Evolutionary conservation across 2,113 vertebrate species (phyloP).

Genomic region (Ellobius talpinus): DNA sequence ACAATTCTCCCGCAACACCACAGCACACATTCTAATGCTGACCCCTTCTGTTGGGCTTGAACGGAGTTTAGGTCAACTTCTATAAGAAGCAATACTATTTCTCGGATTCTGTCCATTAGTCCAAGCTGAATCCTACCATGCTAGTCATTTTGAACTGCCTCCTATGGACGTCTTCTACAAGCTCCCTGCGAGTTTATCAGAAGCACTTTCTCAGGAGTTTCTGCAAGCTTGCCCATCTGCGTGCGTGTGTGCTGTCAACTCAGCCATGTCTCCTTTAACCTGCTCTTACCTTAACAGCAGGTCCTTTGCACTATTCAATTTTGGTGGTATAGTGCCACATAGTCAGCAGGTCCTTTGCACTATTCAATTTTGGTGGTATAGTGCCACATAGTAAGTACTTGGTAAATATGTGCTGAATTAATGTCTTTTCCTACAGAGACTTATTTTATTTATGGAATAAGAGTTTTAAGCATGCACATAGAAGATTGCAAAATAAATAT

Average conservation of each 20-base stretch:
- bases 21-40: neutral
- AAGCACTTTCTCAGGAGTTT: neutral
- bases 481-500: constrained; percentile 69
- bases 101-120: neutral
- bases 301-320: neutral
- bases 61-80: neutral
- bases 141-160: neutral
- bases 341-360: neutral
- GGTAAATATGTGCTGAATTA: constrained; percentile 42
- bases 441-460: constrained; percentile 45
- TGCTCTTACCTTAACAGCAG: neutral
- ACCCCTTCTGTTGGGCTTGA: neutral
- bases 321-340: neutral
- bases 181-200: neutral
- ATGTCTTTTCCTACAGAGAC: constrained; percentile 43
- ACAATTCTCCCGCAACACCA: no score
- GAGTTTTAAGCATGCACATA: constrained; percentile 41
- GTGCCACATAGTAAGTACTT: neutral
- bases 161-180: neutral
- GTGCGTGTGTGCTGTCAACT: neutral
- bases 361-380: neutral
- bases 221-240: neutral
- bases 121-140: neutral
- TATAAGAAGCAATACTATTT: neutral
- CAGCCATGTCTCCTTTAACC: neutral